phyloP scores from a whole-genome alignment of 2,797 vertebrate species.

The Chromobotia macracanthus region DNA sequence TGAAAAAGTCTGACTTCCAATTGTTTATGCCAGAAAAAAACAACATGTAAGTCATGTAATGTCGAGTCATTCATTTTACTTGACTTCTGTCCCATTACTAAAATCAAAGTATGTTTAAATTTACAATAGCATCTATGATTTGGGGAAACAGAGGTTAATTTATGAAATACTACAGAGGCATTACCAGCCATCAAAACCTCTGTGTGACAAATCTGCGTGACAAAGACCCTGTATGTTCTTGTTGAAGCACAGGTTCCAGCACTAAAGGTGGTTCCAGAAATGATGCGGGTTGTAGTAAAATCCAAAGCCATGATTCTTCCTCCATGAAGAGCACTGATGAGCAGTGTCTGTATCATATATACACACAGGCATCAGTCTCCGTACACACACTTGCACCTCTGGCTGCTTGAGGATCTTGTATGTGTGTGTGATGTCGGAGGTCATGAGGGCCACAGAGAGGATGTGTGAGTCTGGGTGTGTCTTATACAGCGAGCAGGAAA shows the following conservation, averaged over 20 bases:
- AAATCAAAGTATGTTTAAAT: neutral
- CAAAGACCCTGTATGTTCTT: slow-evolving; percentile 51
- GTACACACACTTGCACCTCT: slow-evolving; percentile 25
- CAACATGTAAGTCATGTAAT: too few relatives aligned
- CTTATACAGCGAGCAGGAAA: neutral
- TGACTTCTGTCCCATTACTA: neutral
- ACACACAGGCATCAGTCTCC: slow-evolving; percentile 16
- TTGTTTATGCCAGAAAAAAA: slow-evolving; percentile 37
- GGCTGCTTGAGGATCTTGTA: slow-evolving; percentile 21
- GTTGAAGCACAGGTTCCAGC: slow-evolving; percentile 10
- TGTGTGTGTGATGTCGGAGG: slow-evolving; percentile 64
- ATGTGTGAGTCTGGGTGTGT: slow-evolving; percentile 57
- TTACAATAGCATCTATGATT: slow-evolving; percentile 1
- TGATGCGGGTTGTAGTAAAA: slow-evolving; percentile 34
- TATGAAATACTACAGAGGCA: neutral
- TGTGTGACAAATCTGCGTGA: too few relatives aligned
- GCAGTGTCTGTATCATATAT: neutral
- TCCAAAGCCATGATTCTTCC: slow-evolving; percentile 16
- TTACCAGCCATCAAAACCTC: too few relatives aligned
- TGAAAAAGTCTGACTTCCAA: slow-evolving; percentile 6
- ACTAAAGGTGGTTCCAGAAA: slow-evolving; percentile 15
- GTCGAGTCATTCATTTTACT: neutral
- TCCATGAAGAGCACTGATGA: neutral
- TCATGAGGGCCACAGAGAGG: slow-evolving; percentile 51
- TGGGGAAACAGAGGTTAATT: neutral